Percentiles rank a stretch among this genome's conserved stretches.
phyloP scores from a whole-genome alignment of 2,888 invertebrate genomes.

The Heliconius sara region DNA sequence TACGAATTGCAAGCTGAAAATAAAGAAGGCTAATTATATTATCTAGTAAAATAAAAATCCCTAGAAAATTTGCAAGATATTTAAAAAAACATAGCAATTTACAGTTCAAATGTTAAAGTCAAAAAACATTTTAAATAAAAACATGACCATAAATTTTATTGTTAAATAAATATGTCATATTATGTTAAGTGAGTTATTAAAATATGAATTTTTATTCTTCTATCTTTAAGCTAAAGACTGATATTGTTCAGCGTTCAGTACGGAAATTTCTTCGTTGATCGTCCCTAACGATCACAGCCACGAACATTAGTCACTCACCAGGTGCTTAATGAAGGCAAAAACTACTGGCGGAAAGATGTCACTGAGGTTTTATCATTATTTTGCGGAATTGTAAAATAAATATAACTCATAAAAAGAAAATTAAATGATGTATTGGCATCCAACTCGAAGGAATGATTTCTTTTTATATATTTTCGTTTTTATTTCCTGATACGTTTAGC shows the following conservation, averaged over 20 bases:
- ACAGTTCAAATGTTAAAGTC: no score
- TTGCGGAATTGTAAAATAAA: neutral
- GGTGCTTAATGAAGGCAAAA: constrained; percentile 38
- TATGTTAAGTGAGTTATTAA: neutral
- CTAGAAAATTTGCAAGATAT: no score
- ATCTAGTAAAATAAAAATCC: no score
- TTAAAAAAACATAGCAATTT: no score
- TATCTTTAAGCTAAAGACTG: constrained; percentile 15
- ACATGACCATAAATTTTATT: no score
- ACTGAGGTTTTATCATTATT: constrained; percentile 14
- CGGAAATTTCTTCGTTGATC: constrained; percentile 24
- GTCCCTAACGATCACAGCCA: constrained; percentile 31
- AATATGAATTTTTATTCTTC: constrained; percentile 1
- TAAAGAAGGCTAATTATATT: no score
- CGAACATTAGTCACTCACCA: constrained; percentile 37
- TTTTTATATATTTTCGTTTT: neutral
- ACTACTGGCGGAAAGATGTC: constrained; percentile 5
- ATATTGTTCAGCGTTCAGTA: constrained; percentile 15
- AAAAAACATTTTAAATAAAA: no score
- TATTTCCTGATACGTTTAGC: neutral
- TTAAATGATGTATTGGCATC: neutral
- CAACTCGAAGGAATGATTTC: neutral
- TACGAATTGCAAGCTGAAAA: no score
- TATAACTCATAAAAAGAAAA: neutral
- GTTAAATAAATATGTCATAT: neutral